A percentile compares a stretch with the other conserved stretches of the same genome.
These are phyloP conservation scores for Cardinalis cardinalis DNA, from an alignment of 2,113 vertebrate genomes.

Conservation along the genomic window DNA sequence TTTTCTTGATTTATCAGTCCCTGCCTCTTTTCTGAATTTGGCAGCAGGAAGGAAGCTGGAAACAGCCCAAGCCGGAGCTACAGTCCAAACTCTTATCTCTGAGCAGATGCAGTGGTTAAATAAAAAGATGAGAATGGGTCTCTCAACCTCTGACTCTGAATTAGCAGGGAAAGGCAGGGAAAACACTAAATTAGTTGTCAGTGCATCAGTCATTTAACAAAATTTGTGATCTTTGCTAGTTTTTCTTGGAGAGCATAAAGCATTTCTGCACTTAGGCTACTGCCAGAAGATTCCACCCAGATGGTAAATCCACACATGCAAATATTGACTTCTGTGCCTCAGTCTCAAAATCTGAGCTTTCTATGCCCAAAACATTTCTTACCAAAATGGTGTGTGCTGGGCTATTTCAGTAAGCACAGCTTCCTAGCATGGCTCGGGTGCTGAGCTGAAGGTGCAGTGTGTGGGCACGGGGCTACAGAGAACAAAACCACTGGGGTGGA, in stretches of 20 bases:
- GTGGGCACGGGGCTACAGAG: fast-evolving
- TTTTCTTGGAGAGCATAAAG: neutral
- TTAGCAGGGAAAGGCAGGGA: fast-evolving
- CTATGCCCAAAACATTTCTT: neutral
- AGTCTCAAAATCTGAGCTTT: neutral
- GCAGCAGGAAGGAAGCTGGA: neutral
- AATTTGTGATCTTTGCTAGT: neutral
- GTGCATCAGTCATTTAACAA: neutral
- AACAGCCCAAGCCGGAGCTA: neutral
- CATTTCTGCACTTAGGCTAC: neutral
- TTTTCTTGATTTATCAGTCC: neutral
- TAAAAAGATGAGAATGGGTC: neutral
- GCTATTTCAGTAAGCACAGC: neutral
- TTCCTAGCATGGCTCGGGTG: fast-evolving
- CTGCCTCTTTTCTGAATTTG: neutral
- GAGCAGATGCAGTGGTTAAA: neutral
- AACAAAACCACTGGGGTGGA: neutral
- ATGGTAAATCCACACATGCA: neutral
- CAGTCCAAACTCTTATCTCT: neutral
- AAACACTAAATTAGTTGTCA: neutral
- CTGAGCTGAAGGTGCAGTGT: neutral
- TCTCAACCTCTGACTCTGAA: neutral
- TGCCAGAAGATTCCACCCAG: neutral
- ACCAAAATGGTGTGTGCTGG: neutral
- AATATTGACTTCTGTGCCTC: neutral